These are phyloP conservation scores for Hofmannophila pseudospretella DNA, from an alignment of 2,888 invertebrate genomes.

Conservation along the genomic window DNA sequence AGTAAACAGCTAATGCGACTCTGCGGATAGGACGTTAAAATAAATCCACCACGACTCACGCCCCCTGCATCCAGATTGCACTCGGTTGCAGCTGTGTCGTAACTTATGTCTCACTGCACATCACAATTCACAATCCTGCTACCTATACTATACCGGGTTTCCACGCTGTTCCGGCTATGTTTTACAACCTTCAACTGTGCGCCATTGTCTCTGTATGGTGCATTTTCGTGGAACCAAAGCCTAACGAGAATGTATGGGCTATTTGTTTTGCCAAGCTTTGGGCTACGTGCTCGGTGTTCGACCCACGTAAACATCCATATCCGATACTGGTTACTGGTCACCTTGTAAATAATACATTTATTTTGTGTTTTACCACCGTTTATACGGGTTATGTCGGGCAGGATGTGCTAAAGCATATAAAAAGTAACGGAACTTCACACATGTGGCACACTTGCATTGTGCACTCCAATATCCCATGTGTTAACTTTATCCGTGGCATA, in stretches of 20 bases:
- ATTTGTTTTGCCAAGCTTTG: slow-evolving; percentile 45
- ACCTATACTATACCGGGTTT: slow-evolving; percentile 13
- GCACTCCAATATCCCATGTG: too few species aligned
- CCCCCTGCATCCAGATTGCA: slow-evolving; percentile 38
- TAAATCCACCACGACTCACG: slow-evolving; percentile 39
- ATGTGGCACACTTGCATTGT: slow-evolving; percentile 28
- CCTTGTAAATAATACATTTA: slow-evolving; percentile 37
- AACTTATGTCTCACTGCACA: slow-evolving; percentile 32
- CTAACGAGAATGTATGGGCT: slow-evolving; percentile 52
- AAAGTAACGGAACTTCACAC: slow-evolving; percentile 13
- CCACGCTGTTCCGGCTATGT: slow-evolving; percentile 1
- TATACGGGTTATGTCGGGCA: slow-evolving; percentile 10
- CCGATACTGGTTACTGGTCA: slow-evolving; percentile 29
- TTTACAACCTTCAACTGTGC: slow-evolving; percentile 12
- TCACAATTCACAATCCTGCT: slow-evolving; percentile 16
- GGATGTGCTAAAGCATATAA: background rate
- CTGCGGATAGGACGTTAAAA: slow-evolving; percentile 25
- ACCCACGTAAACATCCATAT: slow-evolving; percentile 43
- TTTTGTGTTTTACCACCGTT: slow-evolving; percentile 27
- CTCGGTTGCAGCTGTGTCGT: slow-evolving; percentile 39
- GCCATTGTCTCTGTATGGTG: slow-evolving; percentile 24
- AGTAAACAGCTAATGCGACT: slow-evolving; percentile 8
- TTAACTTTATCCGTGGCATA: background rate
- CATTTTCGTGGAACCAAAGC: slow-evolving; percentile 35
- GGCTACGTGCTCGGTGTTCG: slow-evolving; percentile 39